Evolutionary conservation across 2,797 vertebrate species (phyloP).

Genomic region (Siniperca scherzeri): DNA sequence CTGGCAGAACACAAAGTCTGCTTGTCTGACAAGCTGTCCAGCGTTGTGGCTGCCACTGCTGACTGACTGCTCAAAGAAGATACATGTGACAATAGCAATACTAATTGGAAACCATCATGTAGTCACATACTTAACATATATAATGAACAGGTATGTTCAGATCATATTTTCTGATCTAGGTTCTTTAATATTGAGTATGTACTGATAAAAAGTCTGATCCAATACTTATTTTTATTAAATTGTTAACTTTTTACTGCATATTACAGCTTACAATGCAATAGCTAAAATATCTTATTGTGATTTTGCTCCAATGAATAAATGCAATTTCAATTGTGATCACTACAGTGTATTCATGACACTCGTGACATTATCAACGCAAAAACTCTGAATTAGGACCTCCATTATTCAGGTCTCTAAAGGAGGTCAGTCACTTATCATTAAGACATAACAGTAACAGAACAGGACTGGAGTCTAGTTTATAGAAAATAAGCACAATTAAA

Average conservation of each 20-base stretch:
- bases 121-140: not conserved
- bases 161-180: not conserved
- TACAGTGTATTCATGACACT: no score
- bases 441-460: no score
- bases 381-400: no score
- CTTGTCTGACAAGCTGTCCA: constrained; percentile 37
- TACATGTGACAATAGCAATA: not conserved
- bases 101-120: not conserved
- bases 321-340: no score
- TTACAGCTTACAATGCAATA: no score
- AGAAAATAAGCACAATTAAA: no score
- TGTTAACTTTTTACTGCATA: no score
- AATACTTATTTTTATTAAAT: no score
- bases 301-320: not conserved
- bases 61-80: constrained; percentile 15
- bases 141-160: not conserved
- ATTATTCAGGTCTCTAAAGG: no score
- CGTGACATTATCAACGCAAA: no score
- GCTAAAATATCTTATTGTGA: not conserved
- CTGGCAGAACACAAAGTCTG: constrained; percentile 25
- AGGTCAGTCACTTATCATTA: no score
- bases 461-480: no score
- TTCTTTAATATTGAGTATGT: not conserved
- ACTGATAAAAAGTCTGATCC: not conserved
- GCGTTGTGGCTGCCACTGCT: constrained; percentile 13